A percentile compares a stretch with the other conserved stretches of the same genome.
These are phyloP conservation scores for Pelobates fuscus DNA, from an alignment of 2,113 vertebrate species.

Conservation along the genomic window DNA sequence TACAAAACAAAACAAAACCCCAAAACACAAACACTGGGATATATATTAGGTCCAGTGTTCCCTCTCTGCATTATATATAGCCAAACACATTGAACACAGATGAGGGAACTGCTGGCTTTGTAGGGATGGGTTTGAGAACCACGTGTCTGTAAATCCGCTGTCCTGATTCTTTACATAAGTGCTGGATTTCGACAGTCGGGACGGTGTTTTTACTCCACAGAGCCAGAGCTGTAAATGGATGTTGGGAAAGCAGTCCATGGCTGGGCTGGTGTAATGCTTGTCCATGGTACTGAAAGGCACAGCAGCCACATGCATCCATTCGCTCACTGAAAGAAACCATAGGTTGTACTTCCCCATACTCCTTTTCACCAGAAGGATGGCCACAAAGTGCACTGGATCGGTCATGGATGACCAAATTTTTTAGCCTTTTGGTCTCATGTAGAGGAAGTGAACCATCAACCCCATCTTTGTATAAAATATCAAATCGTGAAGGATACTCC, in stretches of 20 bases:
- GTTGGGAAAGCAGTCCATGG: constrained; percentile 70
- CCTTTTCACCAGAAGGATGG: constrained; percentile 62
- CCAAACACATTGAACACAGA: constrained; percentile 91
- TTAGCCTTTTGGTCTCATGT: constrained; percentile 73
- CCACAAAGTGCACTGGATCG: constrained; percentile 46
- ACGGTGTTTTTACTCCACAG: constrained; percentile 75
- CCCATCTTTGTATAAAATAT: constrained; percentile 57
- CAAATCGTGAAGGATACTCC: constrained; percentile 56
- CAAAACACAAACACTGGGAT: too few relatives aligned
- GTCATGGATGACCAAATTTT: constrained; percentile 54
- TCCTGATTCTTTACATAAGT: constrained; percentile 69
- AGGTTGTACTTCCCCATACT: constrained; percentile 68
- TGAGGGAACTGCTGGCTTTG: constrained; percentile 79
- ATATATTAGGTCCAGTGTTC: too few relatives aligned
- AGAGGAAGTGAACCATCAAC: constrained; percentile 45
- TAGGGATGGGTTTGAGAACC: constrained; percentile 95
- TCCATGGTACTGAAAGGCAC: constrained; percentile 85
- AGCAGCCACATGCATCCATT: constrained; percentile 79
- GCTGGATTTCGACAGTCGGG: constrained; percentile 64
- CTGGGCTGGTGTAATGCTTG: constrained; percentile 76
- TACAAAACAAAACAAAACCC: too few relatives aligned
- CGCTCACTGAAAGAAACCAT: constrained; percentile 64
- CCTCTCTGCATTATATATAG: constrained; percentile 75
- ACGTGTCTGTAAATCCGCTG: constrained; percentile 81
- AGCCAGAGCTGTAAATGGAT: constrained; percentile 65